Base-by-base conservation (phyloP, 2,113 vertebrate species). In the Tachycineta bicolor region DNA sequence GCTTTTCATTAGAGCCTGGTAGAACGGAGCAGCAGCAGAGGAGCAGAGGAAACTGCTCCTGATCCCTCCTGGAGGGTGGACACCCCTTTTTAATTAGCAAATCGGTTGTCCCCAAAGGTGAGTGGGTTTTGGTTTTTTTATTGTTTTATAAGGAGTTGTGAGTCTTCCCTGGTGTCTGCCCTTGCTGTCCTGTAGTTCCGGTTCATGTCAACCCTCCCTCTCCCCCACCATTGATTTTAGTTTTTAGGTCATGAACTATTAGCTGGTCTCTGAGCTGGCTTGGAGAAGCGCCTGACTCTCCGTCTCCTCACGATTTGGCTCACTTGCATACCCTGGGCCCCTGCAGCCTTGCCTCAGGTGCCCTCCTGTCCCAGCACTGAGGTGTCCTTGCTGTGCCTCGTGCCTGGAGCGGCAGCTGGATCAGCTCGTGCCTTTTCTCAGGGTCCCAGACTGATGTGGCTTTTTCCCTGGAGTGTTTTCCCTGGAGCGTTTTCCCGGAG, bases 1-100 rank as follows among this genome's bases (percentile, higher is more conserved):
- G 96, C 93, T 97, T 96, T 96, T 97, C 96, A 94, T 96, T 96
- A 96, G 94, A 92, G 89, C 73, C 81, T 44, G 64, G 88, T 64
- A 87, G 73, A 85, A 59, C 7, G 1, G 22, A 73, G 43, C 81
- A 43, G 78, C 86, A 58, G 69, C 58, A 18, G 28, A 77, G 50
- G 80, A 89, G 52, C 1, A 0, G 53, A 84, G 76, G 82, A 85
- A 41, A 60, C 78, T 83, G 76, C 47, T 84, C 56, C 14, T 12
- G 16, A 43, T 91, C 49, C 14, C 17, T 95, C 67, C 84, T 21
- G 62, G 46, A 86, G 70, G 56, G 39, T 74, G 69, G 58, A 80
- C 26, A 21, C 13, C 59, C 15, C n/a, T 18, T 15, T 75, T 81
- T 88, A 94, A 94, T 96, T 94, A 91, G 70, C 78, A 91, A 83